Conservation (phyloP, 2,797 vertebrate species). For the Loris lydekkerianus region DNA sequence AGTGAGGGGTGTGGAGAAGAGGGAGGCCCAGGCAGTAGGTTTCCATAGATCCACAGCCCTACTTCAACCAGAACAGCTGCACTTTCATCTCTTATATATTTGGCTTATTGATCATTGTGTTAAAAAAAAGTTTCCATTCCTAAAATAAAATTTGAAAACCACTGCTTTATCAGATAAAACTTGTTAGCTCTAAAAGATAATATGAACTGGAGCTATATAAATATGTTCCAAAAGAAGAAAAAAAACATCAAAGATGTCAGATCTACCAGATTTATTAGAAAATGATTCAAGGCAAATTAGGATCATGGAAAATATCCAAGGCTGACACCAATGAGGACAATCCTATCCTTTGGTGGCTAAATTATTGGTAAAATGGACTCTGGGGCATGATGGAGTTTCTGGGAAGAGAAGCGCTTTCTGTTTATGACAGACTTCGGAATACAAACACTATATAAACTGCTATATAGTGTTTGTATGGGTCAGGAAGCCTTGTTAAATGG, state of each 20-base stretch:
- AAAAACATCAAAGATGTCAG: background rate
- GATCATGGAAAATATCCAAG: background rate
- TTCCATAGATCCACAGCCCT: background rate
- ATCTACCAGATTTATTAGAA: slow-evolving; percentile 24
- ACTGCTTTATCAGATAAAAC: background rate
- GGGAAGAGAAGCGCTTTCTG: background rate
- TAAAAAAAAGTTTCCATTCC: background rate
- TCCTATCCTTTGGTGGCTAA: background rate
- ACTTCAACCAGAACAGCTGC: background rate
- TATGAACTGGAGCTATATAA: background rate
- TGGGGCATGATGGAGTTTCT: background rate
- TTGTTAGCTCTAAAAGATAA: background rate
- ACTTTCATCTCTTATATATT: background rate
- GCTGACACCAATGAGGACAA: background rate
- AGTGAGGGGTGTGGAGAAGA: background rate
- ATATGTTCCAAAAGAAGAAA: background rate
- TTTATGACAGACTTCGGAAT: background rate
- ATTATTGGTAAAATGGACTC: slow-evolving; percentile 30
- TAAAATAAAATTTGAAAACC: slow-evolving; percentile 21
- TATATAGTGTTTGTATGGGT: background rate
- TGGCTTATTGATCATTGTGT: background rate
- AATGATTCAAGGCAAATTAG: background rate
- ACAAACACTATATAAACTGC: background rate
- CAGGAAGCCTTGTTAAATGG: background rate
- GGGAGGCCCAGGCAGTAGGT: background rate